These are phyloP conservation scores for Arctia plantaginis DNA, from an alignment of 2,888 invertebrate species.

Conservation along the genomic window DNA sequence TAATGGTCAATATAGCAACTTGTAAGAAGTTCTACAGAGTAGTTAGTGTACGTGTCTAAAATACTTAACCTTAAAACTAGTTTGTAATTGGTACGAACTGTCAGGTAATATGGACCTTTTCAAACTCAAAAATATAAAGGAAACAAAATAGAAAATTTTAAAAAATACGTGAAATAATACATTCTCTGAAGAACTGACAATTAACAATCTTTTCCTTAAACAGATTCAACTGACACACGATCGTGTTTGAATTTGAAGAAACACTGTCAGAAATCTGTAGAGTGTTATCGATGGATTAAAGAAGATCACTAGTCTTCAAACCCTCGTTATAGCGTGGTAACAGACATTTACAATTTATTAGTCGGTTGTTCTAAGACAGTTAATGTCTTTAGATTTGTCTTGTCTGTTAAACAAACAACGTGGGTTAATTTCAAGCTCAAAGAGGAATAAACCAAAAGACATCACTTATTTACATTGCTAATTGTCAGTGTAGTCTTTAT, in stretches of 20 bases:
- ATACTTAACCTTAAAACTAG: neutral
- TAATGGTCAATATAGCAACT: neutral
- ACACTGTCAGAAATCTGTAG: neutral
- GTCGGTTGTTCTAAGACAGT: neutral
- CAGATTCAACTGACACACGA: neutral
- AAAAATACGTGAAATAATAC: neutral
- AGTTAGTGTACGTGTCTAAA: neutral
- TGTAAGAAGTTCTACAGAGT: neutral
- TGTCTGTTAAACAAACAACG: neutral
- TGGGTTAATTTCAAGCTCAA: slow-evolving; percentile 2
- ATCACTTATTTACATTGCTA: slow-evolving; percentile 61
- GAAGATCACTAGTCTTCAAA: neutral
- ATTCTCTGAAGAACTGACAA: neutral
- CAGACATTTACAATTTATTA: neutral
- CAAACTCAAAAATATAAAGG: too few species aligned
- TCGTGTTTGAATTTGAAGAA: neutral
- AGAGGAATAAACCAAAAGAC: slow-evolving; percentile 20
- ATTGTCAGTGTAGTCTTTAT: slow-evolving; percentile 59
- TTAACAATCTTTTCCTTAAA: neutral
- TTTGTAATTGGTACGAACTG: neutral
- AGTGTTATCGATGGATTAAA: neutral
- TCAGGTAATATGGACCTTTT: too few species aligned
- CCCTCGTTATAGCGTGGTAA: neutral
- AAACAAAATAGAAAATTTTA: too few species aligned
- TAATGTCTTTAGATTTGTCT: slow-evolving; percentile 1